Base-by-base conservation (phyloP, 2,888 invertebrate species). In the Aplocera efformata region DNA sequence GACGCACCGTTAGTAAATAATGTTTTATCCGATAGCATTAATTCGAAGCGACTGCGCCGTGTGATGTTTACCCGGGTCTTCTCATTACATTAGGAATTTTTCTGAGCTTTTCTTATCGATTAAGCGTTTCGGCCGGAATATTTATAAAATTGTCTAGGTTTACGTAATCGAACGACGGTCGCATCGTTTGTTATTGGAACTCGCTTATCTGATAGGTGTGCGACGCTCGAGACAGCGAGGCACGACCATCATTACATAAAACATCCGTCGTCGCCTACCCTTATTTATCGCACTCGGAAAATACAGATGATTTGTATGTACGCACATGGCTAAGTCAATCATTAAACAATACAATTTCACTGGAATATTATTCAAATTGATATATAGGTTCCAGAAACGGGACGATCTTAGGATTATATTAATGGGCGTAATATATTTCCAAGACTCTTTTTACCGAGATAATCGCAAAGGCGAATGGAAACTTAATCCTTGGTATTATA, bases 151-250 rank as follows among this genome's bases (percentile, higher is more conserved):
- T 63, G 60, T 62, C 56, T 58, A 47, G 63, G 73, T 84, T 84
- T 85, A 85, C 82, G 82, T 82, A 82, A 84, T 67, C 72, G 67
- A 67, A 72, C 71, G 73, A 71, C 63, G 55, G 57, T 59, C 53
- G 60, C 58, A 57, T 60, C 61, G 59, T 71, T 72, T 77, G 70
- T 76, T 73, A 65, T 71, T 67, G 61, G 63, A 59, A 63, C 66
- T 58, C 58, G 55, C 56, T 65, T 73, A 72, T 74, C 74, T 63
- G 48, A 50, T 55, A 64, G 67, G 68, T 66, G 74, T 63, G 64
- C 58, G 45, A 24, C 31, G 36, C 42, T 35, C 44, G 49, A 43
- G 35, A 53, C 56, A 53, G 55, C 60, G 51, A 56, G 56, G 52
- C 56, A 34, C 46, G 35, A 38, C 48, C 42, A 47, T 60, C 62